Conservation (phyloP, 2,797 vertebrate genomes). For the Cyclopterus lumpus region DNA sequence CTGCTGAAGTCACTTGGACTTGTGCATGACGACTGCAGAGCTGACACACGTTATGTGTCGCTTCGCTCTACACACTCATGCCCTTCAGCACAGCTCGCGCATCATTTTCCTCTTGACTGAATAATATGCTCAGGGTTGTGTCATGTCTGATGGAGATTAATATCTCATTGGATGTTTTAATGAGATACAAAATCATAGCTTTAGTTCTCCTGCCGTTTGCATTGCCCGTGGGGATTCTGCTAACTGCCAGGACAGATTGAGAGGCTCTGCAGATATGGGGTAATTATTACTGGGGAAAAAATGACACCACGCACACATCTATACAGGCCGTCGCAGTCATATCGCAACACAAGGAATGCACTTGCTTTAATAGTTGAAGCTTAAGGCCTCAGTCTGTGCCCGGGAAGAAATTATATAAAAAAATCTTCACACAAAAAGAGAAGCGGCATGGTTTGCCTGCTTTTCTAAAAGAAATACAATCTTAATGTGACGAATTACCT, state of each 20-base stretch:
- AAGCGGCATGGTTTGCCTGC: neutral
- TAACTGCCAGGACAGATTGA: slow-evolving; percentile 69
- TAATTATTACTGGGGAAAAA: slow-evolving; percentile 65
- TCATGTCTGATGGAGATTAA: slow-evolving; percentile 74
- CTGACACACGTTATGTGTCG: slow-evolving; percentile 38
- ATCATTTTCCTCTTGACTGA: slow-evolving; percentile 73
- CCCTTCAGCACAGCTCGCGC: slow-evolving; percentile 42
- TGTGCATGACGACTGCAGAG: slow-evolving; percentile 16
- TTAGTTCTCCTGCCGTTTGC: slow-evolving; percentile 63
- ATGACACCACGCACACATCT: slow-evolving; percentile 35
- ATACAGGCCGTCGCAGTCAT: slow-evolving; percentile 33
- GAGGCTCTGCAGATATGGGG: slow-evolving; percentile 57
- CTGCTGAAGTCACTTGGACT: slow-evolving; percentile 9
- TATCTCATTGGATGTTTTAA: slow-evolving; percentile 77
- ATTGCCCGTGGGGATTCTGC: slow-evolving; percentile 53
- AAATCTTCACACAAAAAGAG: slow-evolving; percentile 7
- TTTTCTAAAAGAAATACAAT: slow-evolving; percentile 10
- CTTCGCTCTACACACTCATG: slow-evolving; percentile 11
- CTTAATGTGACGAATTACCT: slow-evolving; percentile 19
- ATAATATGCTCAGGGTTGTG: slow-evolving; percentile 60
- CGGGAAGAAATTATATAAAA: neutral
- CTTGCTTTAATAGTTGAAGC: slow-evolving; percentile 37
- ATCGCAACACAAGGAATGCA: slow-evolving; percentile 19
- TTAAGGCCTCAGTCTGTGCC: slow-evolving; percentile 11
- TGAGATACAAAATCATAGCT: slow-evolving; percentile 73